Percentiles rank a stretch among this genome's conserved stretches.
Evolutionary conservation across 2,113 vertebrate genomes (phyloP).

Genomic region (Scopus umbretta): DNA sequence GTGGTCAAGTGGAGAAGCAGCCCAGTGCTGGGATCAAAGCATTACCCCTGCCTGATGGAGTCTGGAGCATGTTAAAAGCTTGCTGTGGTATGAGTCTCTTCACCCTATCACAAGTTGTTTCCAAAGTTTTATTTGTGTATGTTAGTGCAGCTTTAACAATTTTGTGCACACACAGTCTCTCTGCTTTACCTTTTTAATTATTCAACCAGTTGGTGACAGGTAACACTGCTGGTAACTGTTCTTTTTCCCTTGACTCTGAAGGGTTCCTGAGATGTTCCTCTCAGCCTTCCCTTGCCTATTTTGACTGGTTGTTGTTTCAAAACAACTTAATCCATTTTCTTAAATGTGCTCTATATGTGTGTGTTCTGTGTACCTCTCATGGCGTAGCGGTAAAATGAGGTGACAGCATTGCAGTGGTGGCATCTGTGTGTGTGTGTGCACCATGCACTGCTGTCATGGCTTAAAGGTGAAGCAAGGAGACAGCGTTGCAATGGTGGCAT

Average conservation of each 20-base stretch:
- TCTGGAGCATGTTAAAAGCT: neutral
- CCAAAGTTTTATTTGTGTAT: accelerated
- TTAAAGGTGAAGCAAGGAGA: neutral
- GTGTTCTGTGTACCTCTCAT: too few relatives aligned
- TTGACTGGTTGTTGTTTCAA: neutral
- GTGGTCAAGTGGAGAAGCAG: neutral
- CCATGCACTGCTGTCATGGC: neutral
- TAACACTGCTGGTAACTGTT: neutral
- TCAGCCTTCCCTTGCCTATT: neutral
- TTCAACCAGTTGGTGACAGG: neutral
- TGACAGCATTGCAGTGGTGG: neutral
- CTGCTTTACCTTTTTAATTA: neutral
- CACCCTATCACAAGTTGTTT: neutral
- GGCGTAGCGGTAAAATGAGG: neutral
- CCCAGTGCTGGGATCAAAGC: neutral
- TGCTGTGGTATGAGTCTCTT: neutral
- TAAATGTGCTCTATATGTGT: neutral
- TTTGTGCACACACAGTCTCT: accelerated
- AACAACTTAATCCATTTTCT: neutral
- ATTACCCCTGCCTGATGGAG: neutral
- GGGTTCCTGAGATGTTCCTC: neutral
- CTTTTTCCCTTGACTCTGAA: neutral
- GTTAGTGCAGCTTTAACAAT: neutral
- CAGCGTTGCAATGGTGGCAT: neutral
- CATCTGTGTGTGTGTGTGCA: too few relatives aligned